Conservation (phyloP, 2,888 invertebrate genomes). For the Oasisia sp. region DNA sequence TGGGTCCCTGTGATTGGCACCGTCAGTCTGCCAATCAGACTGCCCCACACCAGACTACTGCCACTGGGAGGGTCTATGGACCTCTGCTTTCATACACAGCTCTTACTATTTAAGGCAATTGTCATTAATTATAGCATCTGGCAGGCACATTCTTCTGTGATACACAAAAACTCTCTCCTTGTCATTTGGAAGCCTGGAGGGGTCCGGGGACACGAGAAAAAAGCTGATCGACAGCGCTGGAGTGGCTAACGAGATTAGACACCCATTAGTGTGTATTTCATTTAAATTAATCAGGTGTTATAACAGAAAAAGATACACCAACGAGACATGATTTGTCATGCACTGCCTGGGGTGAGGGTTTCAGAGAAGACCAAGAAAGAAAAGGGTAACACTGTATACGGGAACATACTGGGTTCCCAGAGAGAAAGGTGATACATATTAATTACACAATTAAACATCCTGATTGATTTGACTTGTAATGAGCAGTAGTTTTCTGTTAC, state of each 20-base stretch:
- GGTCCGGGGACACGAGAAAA: not conserved
- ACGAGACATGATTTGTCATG: not conserved
- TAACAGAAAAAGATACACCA: not conserved
- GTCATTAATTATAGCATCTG: not conserved
- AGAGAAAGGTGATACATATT: no score
- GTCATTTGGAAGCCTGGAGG: not conserved
- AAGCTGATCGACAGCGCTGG: not conserved
- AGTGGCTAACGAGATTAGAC: not conserved
- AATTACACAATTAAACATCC: no score
- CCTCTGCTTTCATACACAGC: not conserved
- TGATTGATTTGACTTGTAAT: no score
- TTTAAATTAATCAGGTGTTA: not conserved
- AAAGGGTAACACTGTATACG: no score
- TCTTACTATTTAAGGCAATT: slow-evolving; percentile 1
- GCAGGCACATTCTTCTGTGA: not conserved
- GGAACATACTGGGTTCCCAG: no score
- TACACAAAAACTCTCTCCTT: not conserved
- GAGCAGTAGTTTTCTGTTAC: no score
- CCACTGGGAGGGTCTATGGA: not conserved
- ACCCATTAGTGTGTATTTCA: not conserved
- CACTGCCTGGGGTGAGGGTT: not conserved
- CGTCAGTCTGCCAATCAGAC: not conserved
- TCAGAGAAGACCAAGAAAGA: no score
- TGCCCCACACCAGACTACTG: not conserved
- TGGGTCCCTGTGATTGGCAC: not conserved